Evolutionary conservation across 2,797 vertebrate genomes (phyloP), one percentile per base, ranked within the genome.

Genomic region (Chromis chromis): DNA sequence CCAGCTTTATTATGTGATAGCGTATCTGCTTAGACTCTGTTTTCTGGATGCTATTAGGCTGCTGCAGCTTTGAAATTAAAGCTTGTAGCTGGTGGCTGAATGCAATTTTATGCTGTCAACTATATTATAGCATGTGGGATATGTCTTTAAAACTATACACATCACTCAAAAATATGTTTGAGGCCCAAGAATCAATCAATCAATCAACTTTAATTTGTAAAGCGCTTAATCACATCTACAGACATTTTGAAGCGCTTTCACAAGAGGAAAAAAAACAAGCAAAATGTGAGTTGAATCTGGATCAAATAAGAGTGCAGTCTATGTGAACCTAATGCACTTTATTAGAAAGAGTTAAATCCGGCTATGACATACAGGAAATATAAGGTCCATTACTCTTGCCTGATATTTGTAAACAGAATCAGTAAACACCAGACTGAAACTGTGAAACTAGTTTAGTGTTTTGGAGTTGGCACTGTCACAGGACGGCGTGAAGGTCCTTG

Each of bases 31-130:
- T 21, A 62, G 31, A 54, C n/a, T 4, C 4, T 68, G 46, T 62
- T 71, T 66, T 53, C 62, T 73, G 24, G 58, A 53, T 7, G 12
- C 17, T 40, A 69, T 65, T 21, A 58, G 69, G 68, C 60, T 50
- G 67, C 54, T 64, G 59, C 28, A 9, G 27, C 16, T 66, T 55
- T 49, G 42, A 70, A 70, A 67, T 42, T 16, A n/a, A 50, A 55
- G 60, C 28, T 65, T n/a, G 50, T 9, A 17, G 33, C 13, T 60
- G 70, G 52, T 68, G 65, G 42, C 62, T 74, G 10, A 27, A 55
- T 16, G 49, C 59, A 70, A 4, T 64, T 65, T 67, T 46, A n/a
- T 65, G 39, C 52, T 27, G 36, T 4, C 78, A 49, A 75, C 6
- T 78, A 36, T 66, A 49, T 50, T 46, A 53, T 52, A 62, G 42